These are phyloP conservation scores for Polypterus bichir DNA, from an alignment of 2,113 vertebrate species.

Conservation along the genomic window DNA sequence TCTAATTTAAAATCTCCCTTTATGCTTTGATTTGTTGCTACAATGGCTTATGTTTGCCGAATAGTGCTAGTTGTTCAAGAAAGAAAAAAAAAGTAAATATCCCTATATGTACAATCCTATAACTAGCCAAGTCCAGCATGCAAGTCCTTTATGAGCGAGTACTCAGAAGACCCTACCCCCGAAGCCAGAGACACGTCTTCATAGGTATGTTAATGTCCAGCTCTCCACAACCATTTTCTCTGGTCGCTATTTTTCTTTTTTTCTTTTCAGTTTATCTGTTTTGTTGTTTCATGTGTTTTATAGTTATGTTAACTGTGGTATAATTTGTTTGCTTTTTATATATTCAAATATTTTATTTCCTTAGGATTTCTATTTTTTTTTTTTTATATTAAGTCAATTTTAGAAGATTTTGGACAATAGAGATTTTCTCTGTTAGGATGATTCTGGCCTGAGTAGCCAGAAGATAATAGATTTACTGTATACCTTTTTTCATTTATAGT, in stretches of 20 bases:
- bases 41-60: constrained; percentile 46
- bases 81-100: constrained; percentile 67
- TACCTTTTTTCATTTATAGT: too few species aligned
- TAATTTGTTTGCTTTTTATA: constrained; percentile 4
- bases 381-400: not conserved
- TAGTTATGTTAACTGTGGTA: not conserved
- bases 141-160: constrained; percentile 97
- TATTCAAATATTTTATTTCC: constrained; percentile 7
- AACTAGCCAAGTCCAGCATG: constrained; percentile 98
- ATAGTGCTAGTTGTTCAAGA: constrained; percentile 24
- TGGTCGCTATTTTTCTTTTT: too few species aligned
- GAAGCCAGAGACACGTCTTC: constrained; percentile 76
- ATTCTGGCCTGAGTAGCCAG: too few species aligned
- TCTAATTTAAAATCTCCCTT: not conserved
- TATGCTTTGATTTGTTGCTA: constrained; percentile 12
- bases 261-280: too few species aligned
- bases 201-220: constrained; percentile 75
- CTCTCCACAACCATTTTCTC: not conserved
- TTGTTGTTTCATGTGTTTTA: not conserved
- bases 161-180: constrained; percentile 95
- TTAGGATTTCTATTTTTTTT: not conserved
- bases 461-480: too few species aligned
- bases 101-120: constrained; percentile 86
- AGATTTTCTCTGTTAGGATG: too few species aligned
- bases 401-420: not conserved